Conservation (phyloP, 2,888 invertebrate genomes). For the Coenonympha arcania region DNA sequence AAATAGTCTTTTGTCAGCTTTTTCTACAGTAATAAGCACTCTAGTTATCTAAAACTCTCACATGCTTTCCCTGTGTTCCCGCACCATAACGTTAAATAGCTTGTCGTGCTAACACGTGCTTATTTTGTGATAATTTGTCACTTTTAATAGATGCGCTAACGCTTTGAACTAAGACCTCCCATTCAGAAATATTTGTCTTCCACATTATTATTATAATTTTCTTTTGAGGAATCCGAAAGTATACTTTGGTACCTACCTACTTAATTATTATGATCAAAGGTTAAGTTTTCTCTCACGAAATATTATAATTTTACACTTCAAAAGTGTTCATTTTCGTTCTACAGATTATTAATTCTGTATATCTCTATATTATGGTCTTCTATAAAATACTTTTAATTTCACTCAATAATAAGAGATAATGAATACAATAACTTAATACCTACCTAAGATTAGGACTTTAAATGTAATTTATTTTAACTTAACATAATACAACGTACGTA, state of each 20-base stretch:
- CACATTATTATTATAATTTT: slow-evolving; percentile 8
- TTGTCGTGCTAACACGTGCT: slow-evolving; percentile 11
- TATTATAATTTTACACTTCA: background rate
- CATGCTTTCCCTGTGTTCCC: background rate
- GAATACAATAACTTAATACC: too few species aligned
- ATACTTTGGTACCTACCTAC: slow-evolving; percentile 5
- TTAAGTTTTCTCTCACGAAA: background rate
- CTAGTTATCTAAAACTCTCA: background rate
- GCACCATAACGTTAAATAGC: background rate
- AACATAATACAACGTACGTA: too few species aligned
- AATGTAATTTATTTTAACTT: too few species aligned
- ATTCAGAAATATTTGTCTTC: slow-evolving; percentile 18
- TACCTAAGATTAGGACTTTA: too few species aligned
- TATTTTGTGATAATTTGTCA: slow-evolving; percentile 31
- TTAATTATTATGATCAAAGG: background rate
- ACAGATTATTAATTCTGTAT: background rate
- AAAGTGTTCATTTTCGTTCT: background rate
- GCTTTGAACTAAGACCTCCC: slow-evolving; percentile 33
- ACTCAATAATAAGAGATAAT: background rate
- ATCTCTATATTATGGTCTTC: background rate
- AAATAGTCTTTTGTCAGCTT: too few species aligned
- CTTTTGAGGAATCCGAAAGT: slow-evolving; percentile 13
- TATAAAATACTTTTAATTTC: background rate
- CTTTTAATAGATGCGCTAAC: slow-evolving; percentile 14
- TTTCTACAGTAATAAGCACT: too few species aligned